Evolutionary conservation across 2,113 vertebrate genomes (phyloP).

Genomic region (Amphiprion ocellaris): DNA sequence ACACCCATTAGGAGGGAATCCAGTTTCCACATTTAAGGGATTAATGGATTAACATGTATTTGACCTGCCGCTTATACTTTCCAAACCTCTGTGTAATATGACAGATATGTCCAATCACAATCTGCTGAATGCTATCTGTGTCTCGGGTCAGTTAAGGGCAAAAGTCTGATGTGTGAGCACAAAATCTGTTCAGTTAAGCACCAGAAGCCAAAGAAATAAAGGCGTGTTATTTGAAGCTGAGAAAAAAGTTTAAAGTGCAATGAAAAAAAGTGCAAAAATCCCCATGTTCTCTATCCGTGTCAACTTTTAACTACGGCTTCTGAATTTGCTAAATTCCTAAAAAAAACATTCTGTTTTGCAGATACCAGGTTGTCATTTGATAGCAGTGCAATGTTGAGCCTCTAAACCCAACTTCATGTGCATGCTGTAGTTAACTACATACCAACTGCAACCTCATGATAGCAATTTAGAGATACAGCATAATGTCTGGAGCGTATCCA

Average conservation of each 20-base stretch:
- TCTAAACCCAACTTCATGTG: not conserved
- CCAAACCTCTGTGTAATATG: slow-evolving; percentile 18
- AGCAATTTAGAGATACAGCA: slow-evolving; percentile 40
- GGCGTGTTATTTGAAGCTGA: too few species aligned
- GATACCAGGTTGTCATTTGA: slow-evolving; percentile 17
- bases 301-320: not conserved
- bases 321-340: not conserved
- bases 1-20: slow-evolving; percentile 67
- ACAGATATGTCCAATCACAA: slow-evolving; percentile 33
- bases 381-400: not conserved
- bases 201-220: not conserved
- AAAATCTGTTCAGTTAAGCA: not conserved
- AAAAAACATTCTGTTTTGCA: slow-evolving; percentile 4
- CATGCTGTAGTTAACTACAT: slow-evolving; percentile 34
- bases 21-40: slow-evolving; percentile 66
- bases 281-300: too few species aligned
- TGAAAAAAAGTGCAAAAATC: too few species aligned
- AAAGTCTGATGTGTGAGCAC: not conserved
- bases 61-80: slow-evolving; percentile 35
- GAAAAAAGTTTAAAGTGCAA: too few species aligned
- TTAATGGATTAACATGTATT: slow-evolving; percentile 66
- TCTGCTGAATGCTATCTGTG: not conserved
- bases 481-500: slow-evolving; percentile 18
- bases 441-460: slow-evolving; percentile 31
- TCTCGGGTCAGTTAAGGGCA: not conserved